phyloP scores from a whole-genome alignment of 2,888 invertebrate species.

The Chloroclysta siterata region DNA sequence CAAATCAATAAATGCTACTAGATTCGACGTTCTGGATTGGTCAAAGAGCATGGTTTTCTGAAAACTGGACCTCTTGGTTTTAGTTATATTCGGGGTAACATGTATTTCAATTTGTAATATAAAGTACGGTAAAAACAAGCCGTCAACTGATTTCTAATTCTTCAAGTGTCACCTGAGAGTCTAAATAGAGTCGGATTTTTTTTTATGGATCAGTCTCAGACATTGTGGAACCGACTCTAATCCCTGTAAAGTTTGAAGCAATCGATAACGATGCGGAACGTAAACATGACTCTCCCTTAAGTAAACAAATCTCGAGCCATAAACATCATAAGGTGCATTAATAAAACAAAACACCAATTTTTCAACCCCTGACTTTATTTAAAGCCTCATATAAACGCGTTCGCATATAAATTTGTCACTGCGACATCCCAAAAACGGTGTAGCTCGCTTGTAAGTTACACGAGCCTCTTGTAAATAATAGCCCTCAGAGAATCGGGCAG shows the following conservation, averaged over 20 bases:
- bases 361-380: slow-evolving; percentile 53
- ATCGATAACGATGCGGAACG: not conserved
- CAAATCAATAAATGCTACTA: slow-evolving; percentile 7
- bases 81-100: not conserved
- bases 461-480: slow-evolving; percentile 59
- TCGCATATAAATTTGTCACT: slow-evolving; percentile 66
- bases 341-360: slow-evolving; percentile 50
- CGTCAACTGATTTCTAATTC: too few species aligned
- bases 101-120: too few species aligned
- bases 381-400: slow-evolving; percentile 56
- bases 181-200: too few species aligned
- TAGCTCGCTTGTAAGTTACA: slow-evolving; percentile 58
- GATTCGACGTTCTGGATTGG: not conserved
- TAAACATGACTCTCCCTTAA: not conserved
- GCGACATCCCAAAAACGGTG: slow-evolving; percentile 59
- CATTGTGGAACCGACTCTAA: too few species aligned
- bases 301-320: slow-evolving; percentile 17
- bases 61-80: not conserved
- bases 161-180: too few species aligned
- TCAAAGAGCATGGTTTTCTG: not conserved
- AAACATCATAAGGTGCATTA: slow-evolving; percentile 30
- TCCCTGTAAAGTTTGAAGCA: not conserved
- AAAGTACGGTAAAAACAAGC: too few species aligned
- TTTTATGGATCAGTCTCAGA: too few species aligned
- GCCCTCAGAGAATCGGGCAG: slow-evolving; percentile 42